These are phyloP conservation scores for Smithornis capensis DNA, from an alignment of 2,113 vertebrate species.

Conservation along the genomic window DNA sequence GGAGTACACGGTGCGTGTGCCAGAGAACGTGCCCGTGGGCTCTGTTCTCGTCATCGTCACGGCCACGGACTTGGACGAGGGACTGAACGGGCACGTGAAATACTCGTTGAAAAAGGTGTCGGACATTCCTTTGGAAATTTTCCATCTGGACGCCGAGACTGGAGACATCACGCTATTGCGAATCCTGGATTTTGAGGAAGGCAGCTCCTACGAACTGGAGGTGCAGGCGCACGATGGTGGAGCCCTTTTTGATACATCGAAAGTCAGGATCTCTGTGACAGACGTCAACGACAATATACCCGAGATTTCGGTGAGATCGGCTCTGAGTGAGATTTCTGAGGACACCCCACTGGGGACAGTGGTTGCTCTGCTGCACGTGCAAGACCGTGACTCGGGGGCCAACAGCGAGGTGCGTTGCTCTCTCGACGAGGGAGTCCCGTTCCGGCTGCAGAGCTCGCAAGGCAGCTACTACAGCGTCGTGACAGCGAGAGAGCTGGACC, in stretches of 20 bases:
- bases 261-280: not conserved
- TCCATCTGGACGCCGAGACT: not conserved
- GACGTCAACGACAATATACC: conserved; percentile 78
- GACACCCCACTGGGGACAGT: not conserved
- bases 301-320: not conserved
- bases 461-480: not conserved
- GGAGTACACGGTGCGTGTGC: no score
- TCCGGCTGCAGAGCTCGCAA: not conserved
- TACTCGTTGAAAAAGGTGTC: not conserved
- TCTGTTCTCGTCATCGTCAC: fast-evolving
- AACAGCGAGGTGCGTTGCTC: not conserved
- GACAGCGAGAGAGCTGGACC: not conserved
- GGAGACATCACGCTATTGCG: not conserved
- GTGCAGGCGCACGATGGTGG: not conserved
- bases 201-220: not conserved
- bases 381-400: not conserved
- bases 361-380: not conserved
- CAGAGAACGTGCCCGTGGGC: not conserved
- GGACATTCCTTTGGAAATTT: no score
- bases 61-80: not conserved
- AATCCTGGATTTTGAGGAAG: not conserved
- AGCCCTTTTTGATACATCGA: fast-evolving
- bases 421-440: fast-evolving
- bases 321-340: not conserved
- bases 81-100: fast-evolving